A percentile compares a stretch with the other conserved stretches of the same genome.
phyloP scores from a whole-genome alignment of 2,113 vertebrate genomes.

The Eulemur rufifrons region DNA sequence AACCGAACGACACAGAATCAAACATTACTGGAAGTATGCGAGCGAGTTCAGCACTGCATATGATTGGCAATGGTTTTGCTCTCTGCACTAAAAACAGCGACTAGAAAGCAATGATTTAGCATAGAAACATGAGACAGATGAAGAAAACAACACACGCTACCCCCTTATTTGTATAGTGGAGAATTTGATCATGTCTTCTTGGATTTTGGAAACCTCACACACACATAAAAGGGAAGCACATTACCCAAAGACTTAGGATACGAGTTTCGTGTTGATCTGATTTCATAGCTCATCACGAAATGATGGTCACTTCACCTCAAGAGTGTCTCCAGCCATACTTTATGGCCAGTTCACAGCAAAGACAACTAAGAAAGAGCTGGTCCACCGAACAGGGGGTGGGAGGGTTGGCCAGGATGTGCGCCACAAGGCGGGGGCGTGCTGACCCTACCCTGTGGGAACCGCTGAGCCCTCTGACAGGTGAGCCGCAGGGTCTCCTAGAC shows the following conservation, averaged over 20 bases:
- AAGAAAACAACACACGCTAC: accelerated
- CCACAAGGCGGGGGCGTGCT: constrained; percentile 70
- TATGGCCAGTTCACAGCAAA: neutral
- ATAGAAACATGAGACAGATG: neutral
- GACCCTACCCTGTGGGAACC: constrained; percentile 93
- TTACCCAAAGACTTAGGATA: neutral
- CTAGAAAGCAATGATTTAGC: neutral
- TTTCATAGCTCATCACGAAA: neutral
- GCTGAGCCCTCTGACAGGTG: constrained; percentile 90
- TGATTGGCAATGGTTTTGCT: neutral
- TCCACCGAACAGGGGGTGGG: accelerated
- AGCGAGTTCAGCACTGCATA: neutral
- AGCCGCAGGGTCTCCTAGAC: constrained; percentile 90
- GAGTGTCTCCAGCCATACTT: neutral
- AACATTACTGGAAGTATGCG: neutral
- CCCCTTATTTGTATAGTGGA: neutral
- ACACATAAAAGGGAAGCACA: neutral
- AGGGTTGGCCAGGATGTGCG: neutral
- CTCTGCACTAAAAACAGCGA: neutral
- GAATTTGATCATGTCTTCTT: neutral
- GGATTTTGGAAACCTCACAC: neutral
- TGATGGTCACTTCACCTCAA: neutral
- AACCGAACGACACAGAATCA: neutral
- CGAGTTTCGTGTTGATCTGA: neutral
- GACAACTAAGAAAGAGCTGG: neutral